Evolutionary conservation across 2,888 invertebrate species (phyloP), one percentile per base, ranked within the genome.

Genomic region (Drosophila birchii): DNA sequence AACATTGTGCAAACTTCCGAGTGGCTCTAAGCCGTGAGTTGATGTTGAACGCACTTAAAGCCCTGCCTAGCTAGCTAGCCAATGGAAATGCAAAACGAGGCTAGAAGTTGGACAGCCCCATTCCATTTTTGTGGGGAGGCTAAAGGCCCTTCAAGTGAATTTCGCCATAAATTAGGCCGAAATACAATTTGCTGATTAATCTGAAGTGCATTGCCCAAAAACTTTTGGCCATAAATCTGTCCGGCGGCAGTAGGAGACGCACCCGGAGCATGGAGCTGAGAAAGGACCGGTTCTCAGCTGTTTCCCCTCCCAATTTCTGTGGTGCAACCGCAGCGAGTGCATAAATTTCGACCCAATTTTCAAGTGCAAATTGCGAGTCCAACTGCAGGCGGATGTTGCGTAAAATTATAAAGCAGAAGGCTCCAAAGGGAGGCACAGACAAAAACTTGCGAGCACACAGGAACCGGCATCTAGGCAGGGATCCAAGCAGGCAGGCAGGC

Each of bases 151-250:
- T 57, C 54, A 60, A 78, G 74, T 67, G 67, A 78, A 71, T 51
- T 67, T 78, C 56, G n/a, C 58, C 71, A 89, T 90, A 90, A 90
- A 90, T 90, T 86, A 86, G 79, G 58, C 64, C 67, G 73, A 78
- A 90, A 86, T 89, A 82, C 80, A 89, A 88, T 90, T 90, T 89
- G 89, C 86, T 89, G 88, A 90, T 89, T 89, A 86, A 88, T 89
- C 88, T 86, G 77, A 80, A 78, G 78, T 74, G 81, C 78, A 82
- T 70, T 62, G 79, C 73, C 75, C 68, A 80, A 86, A 86, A 90
- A 89, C 68, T 88, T 85, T 77, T 57, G 54, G 60, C 54, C 88
- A 84, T 90, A 88, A 88, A 88, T 88, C 84, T 84, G 78, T 76
- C 62, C 43, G 55, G 55, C 57, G 43, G 60, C 61, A 20, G 29